Evolutionary conservation across 1,140 invertebrate genomes (phyloP).

Genomic region (Sminthurides bifidus): DNA sequence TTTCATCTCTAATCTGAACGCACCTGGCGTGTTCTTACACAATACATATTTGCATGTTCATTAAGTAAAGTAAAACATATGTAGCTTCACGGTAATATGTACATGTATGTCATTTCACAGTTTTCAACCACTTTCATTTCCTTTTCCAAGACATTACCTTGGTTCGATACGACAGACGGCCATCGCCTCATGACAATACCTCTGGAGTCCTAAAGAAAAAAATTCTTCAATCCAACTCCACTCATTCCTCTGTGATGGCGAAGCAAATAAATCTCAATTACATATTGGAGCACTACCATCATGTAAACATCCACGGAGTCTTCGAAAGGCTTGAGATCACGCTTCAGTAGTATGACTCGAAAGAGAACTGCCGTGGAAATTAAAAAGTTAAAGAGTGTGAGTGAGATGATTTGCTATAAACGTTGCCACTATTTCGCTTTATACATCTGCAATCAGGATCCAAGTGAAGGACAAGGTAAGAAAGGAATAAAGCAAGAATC

Average conservation of each 20-base stretch:
- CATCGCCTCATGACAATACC: slow-evolving; percentile 42
- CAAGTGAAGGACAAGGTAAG: background rate
- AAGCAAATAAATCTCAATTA: background rate
- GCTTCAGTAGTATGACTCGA: slow-evolving; percentile 39
- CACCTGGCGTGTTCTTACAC: background rate
- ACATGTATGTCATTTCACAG: background rate
- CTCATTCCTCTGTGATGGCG: background rate
- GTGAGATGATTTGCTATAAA: background rate
- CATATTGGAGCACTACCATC: slow-evolving; percentile 34
- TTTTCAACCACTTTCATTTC: too few species aligned
- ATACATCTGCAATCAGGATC: background rate
- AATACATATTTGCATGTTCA: too few species aligned
- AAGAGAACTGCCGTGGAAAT: slow-evolving; percentile 42
- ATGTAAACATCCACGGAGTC: slow-evolving; percentile 42
- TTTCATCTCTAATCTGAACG: background rate
- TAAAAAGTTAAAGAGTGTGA: background rate
- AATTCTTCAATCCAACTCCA: slow-evolving; percentile 1
- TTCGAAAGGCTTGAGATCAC: slow-evolving; percentile 41
- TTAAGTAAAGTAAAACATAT: too few species aligned
- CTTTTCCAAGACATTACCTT: slow-evolving; percentile 38
- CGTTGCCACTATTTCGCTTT: background rate
- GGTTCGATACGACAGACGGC: slow-evolving; percentile 40
- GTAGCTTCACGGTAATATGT: too few species aligned
- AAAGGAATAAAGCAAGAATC: background rate
- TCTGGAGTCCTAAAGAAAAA: slow-evolving; percentile 39